These are phyloP conservation scores for Lumbricus terrestris DNA, from an alignment of 2,888 invertebrate species.

Conservation along the genomic window DNA sequence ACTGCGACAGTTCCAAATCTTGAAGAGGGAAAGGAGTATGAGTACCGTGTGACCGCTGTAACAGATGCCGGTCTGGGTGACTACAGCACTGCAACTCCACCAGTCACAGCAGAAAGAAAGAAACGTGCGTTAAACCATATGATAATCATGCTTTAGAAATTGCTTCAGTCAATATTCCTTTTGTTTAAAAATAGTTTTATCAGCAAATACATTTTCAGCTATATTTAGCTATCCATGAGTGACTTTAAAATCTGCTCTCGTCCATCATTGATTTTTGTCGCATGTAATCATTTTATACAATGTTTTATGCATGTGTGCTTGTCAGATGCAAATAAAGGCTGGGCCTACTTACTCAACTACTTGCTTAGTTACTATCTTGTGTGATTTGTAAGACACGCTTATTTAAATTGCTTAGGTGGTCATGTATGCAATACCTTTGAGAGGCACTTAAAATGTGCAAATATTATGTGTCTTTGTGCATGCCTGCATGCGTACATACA, in stretches of 20 bases:
- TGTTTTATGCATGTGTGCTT: no score
- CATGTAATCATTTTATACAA: no score
- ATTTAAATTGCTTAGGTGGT: no score
- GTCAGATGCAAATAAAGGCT: no score
- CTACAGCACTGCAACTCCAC: constrained; percentile 87
- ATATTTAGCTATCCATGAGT: no score
- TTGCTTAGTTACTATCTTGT: no score
- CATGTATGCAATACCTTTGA: background rate
- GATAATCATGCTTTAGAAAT: no score
- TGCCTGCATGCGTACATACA: background rate
- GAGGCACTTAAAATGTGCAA: background rate
- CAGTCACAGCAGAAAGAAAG: constrained; percentile 74
- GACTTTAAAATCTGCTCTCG: no score
- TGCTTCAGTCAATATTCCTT: background rate
- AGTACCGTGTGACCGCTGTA: constrained; percentile 90
- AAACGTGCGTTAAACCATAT: constrained; percentile 49
- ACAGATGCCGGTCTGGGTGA: constrained; percentile 90
- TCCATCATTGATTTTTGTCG: no score
- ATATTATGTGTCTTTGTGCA: background rate
- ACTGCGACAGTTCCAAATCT: constrained; percentile 83
- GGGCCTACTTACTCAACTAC: no score
- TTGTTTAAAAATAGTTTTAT: background rate
- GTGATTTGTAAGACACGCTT: no score
- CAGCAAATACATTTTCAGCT: no score
- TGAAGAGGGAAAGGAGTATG: constrained; percentile 86